Percentiles rank a stretch among this genome's conserved stretches.
Evolutionary conservation across 92 coral and sea anemone genomes (phyloP).

Genomic region (Porites rus): DNA sequence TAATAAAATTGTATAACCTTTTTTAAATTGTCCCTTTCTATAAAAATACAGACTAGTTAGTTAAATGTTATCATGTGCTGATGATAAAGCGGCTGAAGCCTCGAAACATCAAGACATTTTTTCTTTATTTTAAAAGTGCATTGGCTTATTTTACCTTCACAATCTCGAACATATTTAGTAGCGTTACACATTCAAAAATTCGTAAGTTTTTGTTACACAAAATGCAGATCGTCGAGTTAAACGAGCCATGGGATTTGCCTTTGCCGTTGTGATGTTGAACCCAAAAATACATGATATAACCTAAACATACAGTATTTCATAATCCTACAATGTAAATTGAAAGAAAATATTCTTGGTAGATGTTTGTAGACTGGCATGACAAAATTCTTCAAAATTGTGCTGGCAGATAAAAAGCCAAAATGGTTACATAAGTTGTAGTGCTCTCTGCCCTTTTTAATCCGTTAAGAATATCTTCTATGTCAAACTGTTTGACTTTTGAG

Average conservation of each 20-base stretch:
- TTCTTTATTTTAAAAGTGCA: constrained; percentile 8
- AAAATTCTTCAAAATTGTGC: constrained; percentile 9
- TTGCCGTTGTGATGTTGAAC: constrained; percentile 20
- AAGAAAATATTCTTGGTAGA: neutral
- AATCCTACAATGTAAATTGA: neutral
- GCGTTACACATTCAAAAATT: neutral
- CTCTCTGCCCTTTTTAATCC: constrained; percentile 10
- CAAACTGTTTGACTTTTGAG: constrained; percentile 23
- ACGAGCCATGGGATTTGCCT: constrained; percentile 9
- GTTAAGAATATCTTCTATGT: neutral
- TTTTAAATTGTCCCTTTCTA: neutral
- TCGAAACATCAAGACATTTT: neutral
- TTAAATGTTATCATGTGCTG: too few relatives aligned
- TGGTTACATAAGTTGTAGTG: neutral
- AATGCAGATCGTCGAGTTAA: constrained; percentile 10
- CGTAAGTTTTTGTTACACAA: neutral
- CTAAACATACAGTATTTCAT: too few relatives aligned
- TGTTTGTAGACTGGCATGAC: neutral
- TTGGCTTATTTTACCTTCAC: neutral
- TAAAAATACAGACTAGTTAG: too few relatives aligned
- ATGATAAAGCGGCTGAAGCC: too few relatives aligned
- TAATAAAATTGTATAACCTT: constrained; percentile 2
- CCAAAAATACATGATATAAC: neutral
- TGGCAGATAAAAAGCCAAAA: too few relatives aligned
- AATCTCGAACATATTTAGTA: constrained; percentile 2